Evolutionary conservation across 2,888 invertebrate genomes (phyloP), one percentile per base, ranked within the genome.

Genomic region (Calliopum simillimum): DNA sequence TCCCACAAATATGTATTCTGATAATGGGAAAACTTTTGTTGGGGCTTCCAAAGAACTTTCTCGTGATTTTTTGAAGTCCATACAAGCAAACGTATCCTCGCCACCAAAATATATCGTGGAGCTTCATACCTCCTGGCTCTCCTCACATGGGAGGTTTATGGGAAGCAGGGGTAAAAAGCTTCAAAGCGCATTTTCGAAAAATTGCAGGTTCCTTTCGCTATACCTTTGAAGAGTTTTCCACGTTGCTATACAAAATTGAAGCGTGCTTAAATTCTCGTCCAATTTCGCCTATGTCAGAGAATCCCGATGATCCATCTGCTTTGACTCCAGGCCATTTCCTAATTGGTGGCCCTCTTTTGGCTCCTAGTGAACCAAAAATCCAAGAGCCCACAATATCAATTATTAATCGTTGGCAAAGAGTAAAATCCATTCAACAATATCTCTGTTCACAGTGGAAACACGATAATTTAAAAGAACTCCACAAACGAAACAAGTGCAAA

Each of bases 171-270:
- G n/a, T n/a, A n/a, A n/a, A n/a, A n/a, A n/a, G n/a, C n/a, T n/a
- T n/a, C n/a, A n/a, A n/a, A n/a, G n/a, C n/a, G n/a, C n/a, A n/a
- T n/a, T n/a, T 47, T 47, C 47, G 16, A 46, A 13, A 13, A 46
- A n/a, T n/a, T n/a, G n/a, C n/a, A n/a, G 51, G 51, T 5, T 6
- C 51, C 16, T 51, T 51, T n/a, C 13, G 16, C 13, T 51, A 51
- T 51, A 51, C 51, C 12, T 51, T 51, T n/a, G 51, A 51, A 51
- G 51, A n/a, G n/a, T n/a, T n/a, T n/a, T n/a, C n/a, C n/a, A n/a
- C n/a, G n/a, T n/a, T n/a, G n/a, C n/a, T n/a, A n/a, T n/a, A n/a
- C n/a, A 51, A 51, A 5, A 53, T 53, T 53, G 53, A 53, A 53
- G 19, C 53, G 16, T 53, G 53, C 21, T 19, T 53, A 14, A 53